A percentile compares a stretch with the other conserved stretches of the same genome.
Conservation (phyloP, 2,113 vertebrate genomes). For the Cavia aperea region DNA sequence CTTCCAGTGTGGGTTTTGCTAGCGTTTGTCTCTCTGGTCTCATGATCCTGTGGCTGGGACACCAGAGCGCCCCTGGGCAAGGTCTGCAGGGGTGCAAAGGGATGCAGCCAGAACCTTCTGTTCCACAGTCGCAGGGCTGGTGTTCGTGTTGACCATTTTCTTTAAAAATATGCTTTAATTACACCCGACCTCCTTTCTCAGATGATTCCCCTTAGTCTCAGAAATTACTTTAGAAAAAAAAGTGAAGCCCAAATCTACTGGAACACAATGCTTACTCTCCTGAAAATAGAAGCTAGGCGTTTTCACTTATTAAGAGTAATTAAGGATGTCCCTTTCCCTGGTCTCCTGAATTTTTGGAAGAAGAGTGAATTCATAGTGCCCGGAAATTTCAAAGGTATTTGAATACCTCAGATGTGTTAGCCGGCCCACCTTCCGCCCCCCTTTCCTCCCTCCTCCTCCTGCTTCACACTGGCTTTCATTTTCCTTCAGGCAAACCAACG, state of each 20-base stretch:
- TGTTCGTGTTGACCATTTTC: neutral
- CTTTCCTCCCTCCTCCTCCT: too few relatives aligned
- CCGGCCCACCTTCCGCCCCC: rapidly evolving
- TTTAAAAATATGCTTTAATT: neutral
- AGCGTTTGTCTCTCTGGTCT: neutral
- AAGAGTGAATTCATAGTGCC: neutral
- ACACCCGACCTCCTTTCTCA: neutral
- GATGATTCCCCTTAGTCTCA: neutral
- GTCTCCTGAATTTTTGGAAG: neutral
- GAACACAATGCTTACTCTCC: neutral
- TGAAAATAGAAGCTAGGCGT: neutral
- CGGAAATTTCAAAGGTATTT: neutral
- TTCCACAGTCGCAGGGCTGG: rapidly evolving
- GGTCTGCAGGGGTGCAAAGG: neutral
- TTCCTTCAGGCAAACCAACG: neutral
- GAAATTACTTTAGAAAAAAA: neutral
- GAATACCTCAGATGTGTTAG: neutral
- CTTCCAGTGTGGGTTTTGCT: neutral
- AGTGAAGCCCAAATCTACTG: neutral
- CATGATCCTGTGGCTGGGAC: neutral
- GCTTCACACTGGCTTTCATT: neutral
- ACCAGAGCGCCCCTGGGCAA: neutral
- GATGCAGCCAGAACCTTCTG: rapidly evolving
- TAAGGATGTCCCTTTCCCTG: neutral
- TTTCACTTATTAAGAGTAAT: neutral